Percentiles rank a stretch among this genome's conserved stretches.
phyloP scores from a whole-genome alignment of 2,113 vertebrate species.

The Microcebus ravelobensis region DNA sequence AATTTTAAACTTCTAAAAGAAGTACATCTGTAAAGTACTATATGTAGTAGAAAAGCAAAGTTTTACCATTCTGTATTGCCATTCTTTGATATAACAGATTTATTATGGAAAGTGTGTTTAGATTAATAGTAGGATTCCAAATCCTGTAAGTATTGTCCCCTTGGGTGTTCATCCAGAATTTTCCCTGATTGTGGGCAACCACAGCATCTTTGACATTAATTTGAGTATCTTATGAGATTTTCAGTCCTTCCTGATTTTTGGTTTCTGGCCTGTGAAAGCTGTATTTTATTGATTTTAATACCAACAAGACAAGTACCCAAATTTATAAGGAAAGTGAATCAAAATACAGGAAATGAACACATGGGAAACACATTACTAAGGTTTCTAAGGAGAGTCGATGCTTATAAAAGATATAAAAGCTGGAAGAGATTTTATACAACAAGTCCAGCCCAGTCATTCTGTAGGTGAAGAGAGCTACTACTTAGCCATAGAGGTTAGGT shows the following conservation, averaged over 20 bases:
- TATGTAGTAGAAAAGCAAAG: neutral
- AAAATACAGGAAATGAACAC: conserved; percentile 20
- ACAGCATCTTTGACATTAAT: neutral
- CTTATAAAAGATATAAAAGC: neutral
- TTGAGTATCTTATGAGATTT: conserved; percentile 21
- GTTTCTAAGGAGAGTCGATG: neutral
- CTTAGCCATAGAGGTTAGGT: neutral
- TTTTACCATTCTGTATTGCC: neutral
- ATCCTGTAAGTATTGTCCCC: neutral
- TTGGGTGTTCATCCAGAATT: neutral
- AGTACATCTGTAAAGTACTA: neutral
- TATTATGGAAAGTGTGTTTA: neutral
- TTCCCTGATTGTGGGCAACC: conserved; percentile 2
- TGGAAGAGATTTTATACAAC: neutral
- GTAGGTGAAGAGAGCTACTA: neutral
- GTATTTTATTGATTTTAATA: conserved; percentile 24
- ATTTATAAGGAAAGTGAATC: conserved; percentile 36
- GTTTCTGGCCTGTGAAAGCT: neutral
- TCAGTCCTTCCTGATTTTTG: neutral
- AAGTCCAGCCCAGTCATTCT: neutral
- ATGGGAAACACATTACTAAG: conserved; percentile 10
- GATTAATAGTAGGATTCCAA: neutral
- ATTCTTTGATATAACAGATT: neutral
- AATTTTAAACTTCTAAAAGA: neutral
- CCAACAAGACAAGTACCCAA: neutral